Conservation (phyloP, 2,888 invertebrate species). For the Monopis laevigella region DNA sequence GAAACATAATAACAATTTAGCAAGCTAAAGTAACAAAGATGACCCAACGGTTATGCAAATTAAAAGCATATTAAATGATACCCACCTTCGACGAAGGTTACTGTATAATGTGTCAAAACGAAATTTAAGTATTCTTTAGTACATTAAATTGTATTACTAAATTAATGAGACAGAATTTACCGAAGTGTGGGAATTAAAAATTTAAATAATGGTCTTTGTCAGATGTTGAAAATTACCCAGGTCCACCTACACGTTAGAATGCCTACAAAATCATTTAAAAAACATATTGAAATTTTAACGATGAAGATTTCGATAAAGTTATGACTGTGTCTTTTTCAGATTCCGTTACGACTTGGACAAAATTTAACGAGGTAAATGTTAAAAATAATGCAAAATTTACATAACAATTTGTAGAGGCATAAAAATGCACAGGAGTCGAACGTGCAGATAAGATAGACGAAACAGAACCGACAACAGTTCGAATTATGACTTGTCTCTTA, state of each 20-base stretch:
- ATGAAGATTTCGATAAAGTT: too few relatives aligned
- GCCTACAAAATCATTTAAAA: too few relatives aligned
- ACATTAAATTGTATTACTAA: neutral
- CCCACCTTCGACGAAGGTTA: conserved; percentile 2
- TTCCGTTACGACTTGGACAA: too few relatives aligned
- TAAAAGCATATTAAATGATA: conserved; percentile 8
- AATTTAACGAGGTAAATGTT: neutral
- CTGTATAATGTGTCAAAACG: conserved; percentile 4
- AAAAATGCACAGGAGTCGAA: conserved; percentile 9
- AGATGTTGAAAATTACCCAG: too few relatives aligned
- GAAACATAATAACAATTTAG: too few relatives aligned
- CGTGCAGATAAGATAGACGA: conserved; percentile 10
- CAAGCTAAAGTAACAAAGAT: too few relatives aligned
- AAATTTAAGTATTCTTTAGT: conserved; percentile 6
- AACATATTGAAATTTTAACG: too few relatives aligned
- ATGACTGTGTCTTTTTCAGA: too few relatives aligned
- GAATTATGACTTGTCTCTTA: neutral
- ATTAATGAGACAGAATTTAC: conserved; percentile 7
- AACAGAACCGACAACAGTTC: conserved; percentile 1
- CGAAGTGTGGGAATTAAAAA: too few relatives aligned
- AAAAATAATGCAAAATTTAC: neutral
- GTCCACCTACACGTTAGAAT: too few relatives aligned
- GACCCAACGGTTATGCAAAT: conserved; percentile 3
- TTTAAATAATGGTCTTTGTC: too few relatives aligned
- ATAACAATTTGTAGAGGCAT: conserved; percentile 6